A percentile compares a stretch with the other conserved stretches of the same genome.
Conservation (phyloP, 2,888 invertebrate genomes). For the Ophraella communa region DNA sequence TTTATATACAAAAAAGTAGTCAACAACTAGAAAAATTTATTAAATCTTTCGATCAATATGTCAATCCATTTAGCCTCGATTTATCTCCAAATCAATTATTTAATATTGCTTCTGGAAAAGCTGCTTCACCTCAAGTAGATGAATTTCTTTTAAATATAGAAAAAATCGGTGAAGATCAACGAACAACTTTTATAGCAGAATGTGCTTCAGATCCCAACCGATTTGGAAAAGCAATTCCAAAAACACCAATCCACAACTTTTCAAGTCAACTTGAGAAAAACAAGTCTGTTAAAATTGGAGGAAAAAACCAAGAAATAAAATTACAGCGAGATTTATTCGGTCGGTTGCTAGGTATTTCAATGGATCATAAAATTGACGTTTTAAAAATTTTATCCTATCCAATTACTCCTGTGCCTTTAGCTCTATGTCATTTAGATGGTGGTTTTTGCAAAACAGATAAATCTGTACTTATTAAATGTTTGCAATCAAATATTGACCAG, state of each 20-base stretch:
- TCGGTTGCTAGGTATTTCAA: conserved; percentile 34
- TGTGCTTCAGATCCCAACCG: neutral
- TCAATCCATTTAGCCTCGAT: neutral
- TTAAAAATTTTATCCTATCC: conserved; percentile 1
- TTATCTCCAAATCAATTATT: neutral
- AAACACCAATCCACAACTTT: neutral
- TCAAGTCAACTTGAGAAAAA: conserved; percentile 9
- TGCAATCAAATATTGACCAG: neutral
- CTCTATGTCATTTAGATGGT: conserved; percentile 43
- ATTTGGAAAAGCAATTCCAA: neutral
- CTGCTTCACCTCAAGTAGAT: conserved; percentile 5
- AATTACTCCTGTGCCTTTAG: conserved; percentile 33
- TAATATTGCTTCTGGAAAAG: conserved; percentile 2
- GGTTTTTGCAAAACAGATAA: conserved; percentile 36
- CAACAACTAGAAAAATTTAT: neutral
- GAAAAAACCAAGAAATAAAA: conserved; percentile 11
- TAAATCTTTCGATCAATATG: neutral
- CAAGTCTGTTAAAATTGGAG: conserved; percentile 19
- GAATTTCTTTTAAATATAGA: conserved; percentile 8
- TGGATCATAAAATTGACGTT: conserved; percentile 39
- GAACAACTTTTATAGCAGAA: neutral
- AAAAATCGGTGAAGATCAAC: conserved; percentile 12
- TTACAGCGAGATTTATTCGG: conserved; percentile 11
- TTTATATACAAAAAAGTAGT: no score
- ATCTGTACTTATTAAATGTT: no score